phyloP scores from a whole-genome alignment of 2,888 invertebrate genomes.

The Allophyes oxyacanthae region DNA sequence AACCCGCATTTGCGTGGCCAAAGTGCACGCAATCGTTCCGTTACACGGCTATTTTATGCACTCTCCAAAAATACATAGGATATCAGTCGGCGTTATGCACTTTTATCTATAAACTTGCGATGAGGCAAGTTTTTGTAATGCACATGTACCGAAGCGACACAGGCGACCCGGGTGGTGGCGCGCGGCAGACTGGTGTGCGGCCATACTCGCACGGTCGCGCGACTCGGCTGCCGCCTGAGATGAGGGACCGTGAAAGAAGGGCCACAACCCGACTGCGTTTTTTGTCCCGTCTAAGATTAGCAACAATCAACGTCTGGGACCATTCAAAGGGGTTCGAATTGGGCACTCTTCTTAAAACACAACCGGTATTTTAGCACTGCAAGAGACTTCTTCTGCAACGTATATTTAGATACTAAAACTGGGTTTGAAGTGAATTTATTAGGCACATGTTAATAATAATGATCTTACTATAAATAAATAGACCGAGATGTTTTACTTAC shows the following conservation, averaged over 20 bases:
- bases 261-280: slow-evolving; percentile 80
- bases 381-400: slow-evolving; percentile 8
- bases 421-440: slow-evolving; percentile 20
- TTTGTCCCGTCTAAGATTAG: slow-evolving; percentile 84
- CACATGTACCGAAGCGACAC: slow-evolving; percentile 61
- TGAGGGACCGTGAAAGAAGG: slow-evolving; percentile 81
- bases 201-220: slow-evolving; percentile 53
- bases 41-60: slow-evolving; percentile 67
- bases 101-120: slow-evolving; percentile 71
- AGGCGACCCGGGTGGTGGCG: slow-evolving; percentile 70
- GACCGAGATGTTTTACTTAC: slow-evolving; percentile 21
- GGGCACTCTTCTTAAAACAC: slow-evolving; percentile 36
- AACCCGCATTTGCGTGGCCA: slow-evolving; percentile 76
- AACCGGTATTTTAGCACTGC: slow-evolving; percentile 15
- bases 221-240: slow-evolving; percentile 59
- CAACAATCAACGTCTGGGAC: slow-evolving; percentile 77
- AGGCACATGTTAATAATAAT: slow-evolving; percentile 11
- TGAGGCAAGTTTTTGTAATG: slow-evolving; percentile 66
- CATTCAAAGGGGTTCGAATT: slow-evolving; percentile 65
- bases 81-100: slow-evolving; percentile 69
- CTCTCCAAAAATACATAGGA: slow-evolving; percentile 72
- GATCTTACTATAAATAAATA: slow-evolving; percentile 32
- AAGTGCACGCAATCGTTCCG: slow-evolving; percentile 71
- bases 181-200: slow-evolving; percentile 74
- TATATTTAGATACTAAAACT: slow-evolving; percentile 19